These are phyloP conservation scores for Trilocha varians DNA, from an alignment of 2,888 invertebrate genomes.

Conservation along the genomic window DNA sequence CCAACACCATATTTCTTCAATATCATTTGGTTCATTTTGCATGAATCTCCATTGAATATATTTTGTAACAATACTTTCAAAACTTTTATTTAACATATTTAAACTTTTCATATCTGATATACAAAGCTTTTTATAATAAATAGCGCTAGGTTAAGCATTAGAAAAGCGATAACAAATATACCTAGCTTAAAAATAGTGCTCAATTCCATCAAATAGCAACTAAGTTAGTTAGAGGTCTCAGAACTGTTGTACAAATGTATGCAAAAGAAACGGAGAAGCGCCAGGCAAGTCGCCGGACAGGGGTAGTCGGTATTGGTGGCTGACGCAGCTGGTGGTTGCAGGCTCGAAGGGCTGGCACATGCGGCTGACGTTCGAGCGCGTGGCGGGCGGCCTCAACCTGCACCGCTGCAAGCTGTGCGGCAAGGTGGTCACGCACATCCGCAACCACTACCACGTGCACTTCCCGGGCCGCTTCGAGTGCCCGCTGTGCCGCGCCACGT, in stretches of 20 bases:
- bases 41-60: slow-evolving; percentile 62
- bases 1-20: slow-evolving; percentile 71
- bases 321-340: slow-evolving; percentile 77
- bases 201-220: slow-evolving; percentile 17
- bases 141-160: slow-evolving; percentile 64
- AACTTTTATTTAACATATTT: slow-evolving; percentile 34
- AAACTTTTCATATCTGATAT: slow-evolving; percentile 46
- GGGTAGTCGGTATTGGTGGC: slow-evolving; percentile 24
- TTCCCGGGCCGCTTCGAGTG: slow-evolving; percentile 94
- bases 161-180: slow-evolving; percentile 50
- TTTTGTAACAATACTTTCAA: slow-evolving; percentile 38
- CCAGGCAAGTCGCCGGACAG: too few relatives aligned
- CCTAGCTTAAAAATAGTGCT: slow-evolving; percentile 57
- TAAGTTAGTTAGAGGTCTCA: background rate
- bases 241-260: background rate
- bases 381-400: slow-evolving; percentile 93
- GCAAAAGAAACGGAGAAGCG: background rate
- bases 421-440: slow-evolving; percentile 95
- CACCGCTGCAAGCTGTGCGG: slow-evolving; percentile 95
- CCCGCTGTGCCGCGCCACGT: slow-evolving; percentile 91
- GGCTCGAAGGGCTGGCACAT: slow-evolving; percentile 96
- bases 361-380: slow-evolving; percentile 94
- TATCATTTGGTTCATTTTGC: slow-evolving; percentile 69
- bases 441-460: slow-evolving; percentile 95
- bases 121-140: slow-evolving; percentile 54